Evolutionary conservation across 1,140 invertebrate species (phyloP).

Genomic region (Heterodera schachtii): DNA sequence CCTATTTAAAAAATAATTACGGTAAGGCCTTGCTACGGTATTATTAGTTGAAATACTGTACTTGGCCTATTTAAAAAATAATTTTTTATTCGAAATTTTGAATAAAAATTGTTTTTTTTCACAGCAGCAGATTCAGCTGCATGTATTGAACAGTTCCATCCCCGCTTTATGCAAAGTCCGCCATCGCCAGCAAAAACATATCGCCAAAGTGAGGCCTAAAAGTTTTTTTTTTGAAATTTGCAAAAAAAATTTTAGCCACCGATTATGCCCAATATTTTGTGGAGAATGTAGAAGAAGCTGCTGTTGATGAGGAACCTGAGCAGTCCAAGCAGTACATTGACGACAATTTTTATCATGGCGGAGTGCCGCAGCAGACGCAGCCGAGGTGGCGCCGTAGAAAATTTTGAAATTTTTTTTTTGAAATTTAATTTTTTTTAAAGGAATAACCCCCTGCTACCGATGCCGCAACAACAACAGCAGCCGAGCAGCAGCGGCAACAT

Average conservation of each 20-base stretch:
- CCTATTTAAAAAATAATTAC: too few species aligned
- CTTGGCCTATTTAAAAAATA: too few species aligned
- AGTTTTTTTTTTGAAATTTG: background rate
- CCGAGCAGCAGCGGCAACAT: background rate
- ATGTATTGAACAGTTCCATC: background rate
- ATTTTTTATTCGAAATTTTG: background rate
- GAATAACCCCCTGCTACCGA: too few species aligned
- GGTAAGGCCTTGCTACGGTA: too few species aligned
- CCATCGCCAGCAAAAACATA: background rate
- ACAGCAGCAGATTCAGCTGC: too few species aligned
- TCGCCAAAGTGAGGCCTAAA: background rate
- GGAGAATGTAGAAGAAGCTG: background rate
- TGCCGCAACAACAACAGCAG: background rate
- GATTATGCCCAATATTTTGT: background rate
- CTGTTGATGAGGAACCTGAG: background rate
- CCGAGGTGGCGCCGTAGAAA: too few species aligned
- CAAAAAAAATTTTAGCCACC: background rate
- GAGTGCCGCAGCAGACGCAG: background rate
- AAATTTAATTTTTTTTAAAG: too few species aligned
- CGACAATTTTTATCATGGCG: constrained; percentile 28
- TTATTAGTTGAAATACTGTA: too few species aligned
- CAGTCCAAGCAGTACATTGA: constrained; percentile 13
- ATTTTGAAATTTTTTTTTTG: background rate
- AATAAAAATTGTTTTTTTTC: background rate
- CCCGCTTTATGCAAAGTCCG: background rate